Evolutionary conservation across 1,140 invertebrate species (phyloP), one percentile per base, ranked within the genome.

Genomic region (Drosophila equinoxialis): DNA sequence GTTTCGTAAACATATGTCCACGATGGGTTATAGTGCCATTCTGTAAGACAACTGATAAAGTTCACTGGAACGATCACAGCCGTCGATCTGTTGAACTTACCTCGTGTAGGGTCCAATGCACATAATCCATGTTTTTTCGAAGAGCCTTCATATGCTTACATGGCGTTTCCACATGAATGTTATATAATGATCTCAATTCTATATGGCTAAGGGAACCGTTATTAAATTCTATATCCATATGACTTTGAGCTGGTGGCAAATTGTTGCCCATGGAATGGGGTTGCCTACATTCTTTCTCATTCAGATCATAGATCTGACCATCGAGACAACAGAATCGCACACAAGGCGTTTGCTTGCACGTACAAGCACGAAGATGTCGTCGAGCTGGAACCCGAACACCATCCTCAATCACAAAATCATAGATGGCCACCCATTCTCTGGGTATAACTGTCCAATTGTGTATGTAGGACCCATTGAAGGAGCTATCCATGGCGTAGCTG

Each of bases 321-420:
- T 51, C 42, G 0, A 69, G 14, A n/a, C 91, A 92, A 37, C 91
- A 92, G 42, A 92, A 90, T 6, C 91, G 69, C 10, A 92, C 75
- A 14, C 91, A 92, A 0, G 91, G 74, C 8, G 59, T 74, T 14
- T 77, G 39, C 3, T 87, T 87, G 14, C 91, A 92, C 39, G 92
- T 20, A 51, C 91, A 92, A 4, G 75, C 91, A 8, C 91, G 66
- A 10, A 92, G 61, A 51, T 92, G 91, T 1, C 61, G 42, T 1
- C 48, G 26, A 0, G 78, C 77, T 1, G 83, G 75, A 10, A 90
- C 58, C 0, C 91, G 80, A 1, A 81, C 71, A 1, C 90, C 81
- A 33, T 92, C 82, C 20, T 90, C 74, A 1, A 91, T 91, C 10
- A 90, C 63, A 71, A 91, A 92, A 39, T 91, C 85, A 57, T 92